These are phyloP conservation scores for Leistus spinibarbis DNA, from an alignment of 2,888 invertebrate genomes.

Conservation along the genomic window DNA sequence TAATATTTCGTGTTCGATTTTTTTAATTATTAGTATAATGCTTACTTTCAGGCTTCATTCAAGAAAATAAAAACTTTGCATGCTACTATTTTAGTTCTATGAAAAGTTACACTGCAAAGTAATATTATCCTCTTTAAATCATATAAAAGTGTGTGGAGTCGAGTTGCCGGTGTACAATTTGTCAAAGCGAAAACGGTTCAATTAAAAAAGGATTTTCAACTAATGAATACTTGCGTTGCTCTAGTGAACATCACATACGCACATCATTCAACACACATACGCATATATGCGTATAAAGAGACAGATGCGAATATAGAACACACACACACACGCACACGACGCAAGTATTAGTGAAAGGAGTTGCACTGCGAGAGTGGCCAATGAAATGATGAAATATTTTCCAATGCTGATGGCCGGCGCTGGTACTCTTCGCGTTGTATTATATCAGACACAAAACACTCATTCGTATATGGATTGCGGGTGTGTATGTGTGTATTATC, in stretches of 20 bases:
- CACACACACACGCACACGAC: slow-evolving; percentile 8
- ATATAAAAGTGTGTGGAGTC: slow-evolving; percentile 13
- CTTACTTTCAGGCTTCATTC: too few relatives aligned
- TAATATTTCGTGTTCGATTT: too few relatives aligned
- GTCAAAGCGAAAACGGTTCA: slow-evolving; percentile 38
- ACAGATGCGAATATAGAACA: slow-evolving; percentile 6
- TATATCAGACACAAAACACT: not conserved
- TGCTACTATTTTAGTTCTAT: too few relatives aligned
- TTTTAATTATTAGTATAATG: too few relatives aligned
- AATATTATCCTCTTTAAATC: slow-evolving; percentile 22
- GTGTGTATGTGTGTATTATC: not conserved
- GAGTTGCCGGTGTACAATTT: slow-evolving; percentile 22
- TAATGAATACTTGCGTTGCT: slow-evolving; percentile 29
- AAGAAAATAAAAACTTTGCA: too few relatives aligned
- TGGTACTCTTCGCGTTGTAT: not conserved
- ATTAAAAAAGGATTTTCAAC: slow-evolving; percentile 38
- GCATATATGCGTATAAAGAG: too few relatives aligned
- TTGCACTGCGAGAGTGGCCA: not conserved
- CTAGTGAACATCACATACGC: slow-evolving; percentile 15
- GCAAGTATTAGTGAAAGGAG: not conserved
- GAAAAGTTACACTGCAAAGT: too few relatives aligned
- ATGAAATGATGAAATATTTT: slow-evolving; percentile 24
- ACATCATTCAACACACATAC: not conserved
- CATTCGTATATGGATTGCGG: not conserved
- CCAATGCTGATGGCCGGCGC: not conserved